Evolutionary conservation across 2,113 vertebrate species (phyloP), one percentile per base, ranked within the genome.

Genomic region (Hyperopisus bebe): DNA sequence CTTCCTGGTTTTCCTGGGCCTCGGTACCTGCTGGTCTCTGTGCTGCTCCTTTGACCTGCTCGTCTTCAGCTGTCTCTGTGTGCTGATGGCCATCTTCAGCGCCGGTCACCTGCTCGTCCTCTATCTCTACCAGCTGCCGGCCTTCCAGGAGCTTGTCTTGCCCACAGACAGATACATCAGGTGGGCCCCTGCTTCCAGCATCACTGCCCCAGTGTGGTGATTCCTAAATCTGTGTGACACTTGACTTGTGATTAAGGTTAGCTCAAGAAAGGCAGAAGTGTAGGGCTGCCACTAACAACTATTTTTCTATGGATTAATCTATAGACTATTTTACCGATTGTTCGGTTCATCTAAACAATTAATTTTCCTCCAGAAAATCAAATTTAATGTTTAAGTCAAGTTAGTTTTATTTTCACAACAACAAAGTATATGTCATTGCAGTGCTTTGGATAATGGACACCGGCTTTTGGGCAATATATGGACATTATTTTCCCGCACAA

Each of bases 1-100:
- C 95, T 99, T 99, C 96, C 97, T 99, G 90, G 96, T 97, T 90
- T 99, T 99, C 94, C 94, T 99, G 94, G 98, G 97, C 91, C 95
- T 99, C 90, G 98, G 98, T 91, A 99, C 98, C 13, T 99, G 98
- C 98, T 99, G 98, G 98, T 99, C 98, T 27, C 97, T 98, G 93
- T 95, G 98, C 93, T 96, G 95, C 91, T 96, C 95, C 1, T 97
- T 99, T 51, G 97, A 98, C 96, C 97, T 96, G 2, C 96, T 99
- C 93, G 95, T 99, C 91, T 99, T 99, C 96, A 98, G 98, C 97
- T 99, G 98, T 92, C 96, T 99, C 93, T 99, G 98, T 90, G 98
- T 99, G 48, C 94, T 99, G 92, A 98, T 99, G 97, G 97, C 98
- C 89, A 99, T 99, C 95, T 99, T 98, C 94, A 99, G 97, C 13